Percentiles rank a stretch among this genome's conserved stretches.
These are phyloP conservation scores for Coenobita brevimanus DNA, from an alignment of 1,140 invertebrate species.

Conservation along the genomic window DNA sequence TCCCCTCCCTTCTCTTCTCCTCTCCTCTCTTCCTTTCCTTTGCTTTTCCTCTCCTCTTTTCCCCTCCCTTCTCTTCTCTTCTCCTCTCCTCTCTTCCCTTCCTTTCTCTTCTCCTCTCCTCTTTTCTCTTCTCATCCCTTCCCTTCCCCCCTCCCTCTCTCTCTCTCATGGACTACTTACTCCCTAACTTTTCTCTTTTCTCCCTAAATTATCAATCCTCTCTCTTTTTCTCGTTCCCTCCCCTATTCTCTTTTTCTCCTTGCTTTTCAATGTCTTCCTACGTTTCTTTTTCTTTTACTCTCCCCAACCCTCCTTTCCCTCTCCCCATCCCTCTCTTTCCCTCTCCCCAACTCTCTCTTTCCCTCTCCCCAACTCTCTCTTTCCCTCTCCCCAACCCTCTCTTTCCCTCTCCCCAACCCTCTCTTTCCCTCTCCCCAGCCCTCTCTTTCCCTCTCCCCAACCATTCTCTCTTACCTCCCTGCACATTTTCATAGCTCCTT, in stretches of 20 bases:
- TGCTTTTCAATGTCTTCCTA: no score
- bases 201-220: neutral
- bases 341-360: no score
- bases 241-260: no score
- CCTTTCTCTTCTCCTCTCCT: neutral
- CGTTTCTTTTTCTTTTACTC: no score
- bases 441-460: no score
- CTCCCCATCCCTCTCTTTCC: no score
- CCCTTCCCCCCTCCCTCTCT: neutral
- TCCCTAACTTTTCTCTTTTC: neutral
- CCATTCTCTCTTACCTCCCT: neutral
- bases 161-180: neutral
- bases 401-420: no score
- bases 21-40: neutral
- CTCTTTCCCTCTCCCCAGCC: no score
- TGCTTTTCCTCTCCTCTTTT: neutral
- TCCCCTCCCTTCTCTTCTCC: neutral
- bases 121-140: neutral
- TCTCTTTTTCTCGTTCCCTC: conserved; percentile 9
- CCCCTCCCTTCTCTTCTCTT: no score
- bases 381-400: no score
- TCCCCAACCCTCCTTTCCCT: no score
- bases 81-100: neutral
- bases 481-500: neutral
- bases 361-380: no score